Conservation (phyloP, 2,888 invertebrate genomes). For the Octodonta nipae region DNA sequence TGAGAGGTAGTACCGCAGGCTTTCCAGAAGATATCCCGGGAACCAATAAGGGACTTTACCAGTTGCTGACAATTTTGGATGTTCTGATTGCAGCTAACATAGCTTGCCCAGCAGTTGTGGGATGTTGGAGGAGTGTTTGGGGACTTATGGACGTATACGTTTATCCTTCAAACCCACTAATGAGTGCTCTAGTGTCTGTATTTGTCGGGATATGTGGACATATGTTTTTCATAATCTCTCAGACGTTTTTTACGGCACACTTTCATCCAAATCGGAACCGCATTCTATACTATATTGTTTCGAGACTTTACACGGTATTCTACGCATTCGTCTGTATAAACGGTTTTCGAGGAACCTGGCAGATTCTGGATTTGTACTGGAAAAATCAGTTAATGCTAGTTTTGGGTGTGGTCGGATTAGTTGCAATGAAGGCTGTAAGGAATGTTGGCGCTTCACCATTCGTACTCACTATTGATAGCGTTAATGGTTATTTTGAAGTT, state of each 20-base stretch:
- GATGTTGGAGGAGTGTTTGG: conserved; percentile 82
- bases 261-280: conserved; percentile 56
- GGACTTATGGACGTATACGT: conserved; percentile 60
- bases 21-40: conserved; percentile 42
- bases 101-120: conserved; percentile 68
- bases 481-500: conserved; percentile 68
- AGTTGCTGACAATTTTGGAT: conserved; percentile 55
- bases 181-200: conserved; percentile 55
- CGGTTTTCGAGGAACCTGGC: conserved; percentile 80
- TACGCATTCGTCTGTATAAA: conserved; percentile 74
- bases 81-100: conserved; percentile 55
- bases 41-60: conserved; percentile 28
- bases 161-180: conserved; percentile 44
- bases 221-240: conserved; percentile 53
- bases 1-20: conserved; percentile 57
- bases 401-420: conserved; percentile 53
- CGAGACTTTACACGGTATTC: conserved; percentile 59
- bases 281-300: conserved; percentile 53
- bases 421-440: conserved; percentile 54
- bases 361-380: conserved; percentile 57
- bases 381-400: conserved; percentile 49
- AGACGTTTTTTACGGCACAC: conserved; percentile 45
- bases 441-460: conserved; percentile 77
- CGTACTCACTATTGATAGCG: conserved; percentile 59
- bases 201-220: conserved; percentile 57